phyloP scores from a whole-genome alignment of 2,113 vertebrate species.

The Irena cyanogastra region DNA sequence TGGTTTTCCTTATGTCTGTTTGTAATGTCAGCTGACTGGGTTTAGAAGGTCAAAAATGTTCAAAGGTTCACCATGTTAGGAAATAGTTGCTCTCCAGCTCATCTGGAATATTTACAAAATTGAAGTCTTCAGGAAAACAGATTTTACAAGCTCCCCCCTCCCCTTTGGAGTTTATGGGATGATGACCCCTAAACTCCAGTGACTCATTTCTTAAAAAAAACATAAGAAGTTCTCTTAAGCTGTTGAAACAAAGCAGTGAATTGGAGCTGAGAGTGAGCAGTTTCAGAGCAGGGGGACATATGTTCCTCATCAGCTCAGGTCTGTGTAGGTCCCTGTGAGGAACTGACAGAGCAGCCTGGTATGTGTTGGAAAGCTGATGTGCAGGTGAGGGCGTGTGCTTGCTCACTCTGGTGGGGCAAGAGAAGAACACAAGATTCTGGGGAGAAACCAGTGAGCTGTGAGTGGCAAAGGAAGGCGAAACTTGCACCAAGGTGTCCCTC shows the following conservation, averaged over 20 bases:
- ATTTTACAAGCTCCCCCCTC: background rate
- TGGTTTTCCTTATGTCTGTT: background rate
- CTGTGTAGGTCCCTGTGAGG: background rate
- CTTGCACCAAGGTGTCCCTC: background rate
- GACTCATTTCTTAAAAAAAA: background rate
- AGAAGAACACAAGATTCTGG: background rate
- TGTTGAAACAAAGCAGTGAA: background rate
- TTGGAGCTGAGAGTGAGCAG: background rate
- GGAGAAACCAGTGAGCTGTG: background rate
- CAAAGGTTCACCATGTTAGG: background rate
- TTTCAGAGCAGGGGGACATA: background rate
- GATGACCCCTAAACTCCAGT: background rate
- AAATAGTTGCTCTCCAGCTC: background rate
- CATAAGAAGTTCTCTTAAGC: background rate
- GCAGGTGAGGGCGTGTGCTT: background rate
- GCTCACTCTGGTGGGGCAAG: background rate
- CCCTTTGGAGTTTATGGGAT: background rate
- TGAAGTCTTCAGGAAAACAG: background rate
- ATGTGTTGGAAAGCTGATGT: background rate
- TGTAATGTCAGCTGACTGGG: slow-evolving; percentile 20
- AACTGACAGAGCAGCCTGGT: background rate
- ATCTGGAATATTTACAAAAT: background rate
- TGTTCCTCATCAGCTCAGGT: background rate
- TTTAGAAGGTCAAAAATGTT: background rate
- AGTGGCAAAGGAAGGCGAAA: background rate